Base-by-base conservation (phyloP, 1,140 invertebrate genomes). In the Spodoptera frugiperda region DNA sequence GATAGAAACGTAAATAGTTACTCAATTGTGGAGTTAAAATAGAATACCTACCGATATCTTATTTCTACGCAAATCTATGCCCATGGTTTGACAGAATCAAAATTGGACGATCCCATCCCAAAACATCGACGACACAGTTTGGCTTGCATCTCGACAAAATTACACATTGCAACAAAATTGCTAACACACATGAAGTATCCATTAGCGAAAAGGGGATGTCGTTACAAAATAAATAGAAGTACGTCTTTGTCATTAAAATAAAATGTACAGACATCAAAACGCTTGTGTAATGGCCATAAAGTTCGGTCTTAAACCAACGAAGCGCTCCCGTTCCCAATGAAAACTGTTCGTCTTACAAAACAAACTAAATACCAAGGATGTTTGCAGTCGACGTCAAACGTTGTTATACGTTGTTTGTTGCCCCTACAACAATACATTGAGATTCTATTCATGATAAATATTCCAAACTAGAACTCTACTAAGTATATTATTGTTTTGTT, bases 331-430 rank as follows among this genome's bases (percentile, higher is more conserved):
- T 33, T 46, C 25, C 49, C 57, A n/a, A 55, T 72, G 57, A 73
- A 54, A 72, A 72, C 57, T 53, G 48, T 30, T 54, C 68, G 30
- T 39, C 76, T 63, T 53, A 72, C 73, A 72, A 65, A 65, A 72
- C 67, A 77, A 77, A 77, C 76, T 78, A 78, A 78, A 72, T 78
- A 78, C 55, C 57, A 25, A 17, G 49, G 46, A 53, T 78, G 76
- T 72, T 78, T 78, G 67, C 30, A 54, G 30, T 39, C 30, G 25
- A 67, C 55, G 49, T 49, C 55, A 77, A 77, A 72, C 63, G 30
- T 55, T 72, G 61, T 70, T 33, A 44, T 21, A 51, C 25, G 11
- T 53, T 75, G 44, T 73, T 73, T 73, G 55, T 15, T 71, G 51
- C 33, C 21, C n/a, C 44, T 55, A 72, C 51, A n/a, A 25, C 70